These are phyloP conservation scores for Sclerodermus sp. DNA, from an alignment of 2,888 invertebrate genomes.

Conservation along the genomic window DNA sequence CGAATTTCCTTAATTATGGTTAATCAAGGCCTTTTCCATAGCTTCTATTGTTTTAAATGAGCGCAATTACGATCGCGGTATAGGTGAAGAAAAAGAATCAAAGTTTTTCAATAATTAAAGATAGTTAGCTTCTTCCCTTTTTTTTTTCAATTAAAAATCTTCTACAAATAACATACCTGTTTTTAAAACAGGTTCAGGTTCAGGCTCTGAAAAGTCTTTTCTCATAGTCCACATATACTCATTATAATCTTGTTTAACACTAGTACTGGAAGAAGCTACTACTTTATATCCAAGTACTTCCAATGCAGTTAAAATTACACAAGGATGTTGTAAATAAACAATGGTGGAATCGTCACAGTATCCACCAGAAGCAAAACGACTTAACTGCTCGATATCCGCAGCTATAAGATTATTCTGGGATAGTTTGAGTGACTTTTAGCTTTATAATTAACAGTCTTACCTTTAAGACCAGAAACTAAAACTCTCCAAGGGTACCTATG, in stretches of 20 bases:
- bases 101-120: no score
- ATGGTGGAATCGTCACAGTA: constrained; percentile 84
- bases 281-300: constrained; percentile 89
- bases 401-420: constrained; percentile 58
- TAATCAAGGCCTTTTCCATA: no score
- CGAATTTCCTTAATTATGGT: no score
- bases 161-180: constrained; percentile 42
- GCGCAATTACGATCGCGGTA: neutral
- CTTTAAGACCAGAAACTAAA: constrained; percentile 83
- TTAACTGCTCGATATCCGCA: constrained; percentile 80
- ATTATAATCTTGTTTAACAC: constrained; percentile 85
- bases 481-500: constrained; percentile 87
- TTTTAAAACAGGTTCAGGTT: constrained; percentile 62
- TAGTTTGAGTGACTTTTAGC: no score
- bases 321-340: constrained; percentile 84
- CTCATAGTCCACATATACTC: constrained; percentile 95
- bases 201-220: constrained; percentile 83
- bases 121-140: no score
- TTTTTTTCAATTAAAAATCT: constrained; percentile 3
- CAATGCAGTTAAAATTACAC: constrained; percentile 81
- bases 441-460: constrained; percentile 55
- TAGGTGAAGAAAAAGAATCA: neutral
- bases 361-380: constrained; percentile 80
- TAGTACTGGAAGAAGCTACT: constrained; percentile 82
- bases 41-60: no score